These are phyloP conservation scores for Mesoligia furuncula DNA, from an alignment of 2,888 invertebrate genomes.

Conservation along the genomic window DNA sequence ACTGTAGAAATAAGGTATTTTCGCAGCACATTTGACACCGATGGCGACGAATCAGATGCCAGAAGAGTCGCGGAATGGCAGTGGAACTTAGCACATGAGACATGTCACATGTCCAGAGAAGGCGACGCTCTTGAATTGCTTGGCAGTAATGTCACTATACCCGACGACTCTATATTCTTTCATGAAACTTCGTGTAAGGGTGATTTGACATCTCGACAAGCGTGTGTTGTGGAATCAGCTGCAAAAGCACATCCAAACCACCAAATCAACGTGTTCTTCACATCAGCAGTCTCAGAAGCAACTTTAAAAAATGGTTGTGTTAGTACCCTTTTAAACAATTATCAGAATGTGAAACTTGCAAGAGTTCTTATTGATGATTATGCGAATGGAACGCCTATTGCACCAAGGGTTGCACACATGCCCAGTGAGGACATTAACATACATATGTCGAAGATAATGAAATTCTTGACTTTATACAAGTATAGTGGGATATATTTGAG, in stretches of 20 bases:
- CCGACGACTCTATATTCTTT: conserved; percentile 54
- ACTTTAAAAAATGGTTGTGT: conserved; percentile 9
- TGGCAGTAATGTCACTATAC: background rate
- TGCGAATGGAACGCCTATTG: conserved; percentile 38
- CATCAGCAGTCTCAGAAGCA: conserved; percentile 17
- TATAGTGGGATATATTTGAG: conserved; percentile 52
- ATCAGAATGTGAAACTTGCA: conserved; percentile 39
- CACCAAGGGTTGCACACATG: background rate
- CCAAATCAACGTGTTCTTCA: conserved; percentile 47
- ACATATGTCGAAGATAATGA: conserved; percentile 46
- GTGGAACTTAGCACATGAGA: too few relatives aligned
- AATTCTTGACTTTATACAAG: conserved; percentile 54
- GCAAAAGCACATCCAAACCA: conserved; percentile 45
- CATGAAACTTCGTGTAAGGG: conserved; percentile 49
- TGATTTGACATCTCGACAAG: conserved; percentile 46
- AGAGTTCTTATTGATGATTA: conserved; percentile 45
- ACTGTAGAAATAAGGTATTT: background rate
- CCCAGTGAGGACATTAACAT: background rate
- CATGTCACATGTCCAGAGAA: conserved; percentile 29
- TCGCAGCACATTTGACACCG: background rate
- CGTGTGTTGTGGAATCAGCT: conserved; percentile 58
- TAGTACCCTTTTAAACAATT: conserved; percentile 9
- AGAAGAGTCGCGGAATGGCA: background rate
- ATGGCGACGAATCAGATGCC: background rate
- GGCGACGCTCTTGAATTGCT: conserved; percentile 33